A percentile compares a stretch with the other conserved stretches of the same genome.
Evolutionary conservation across 2,888 invertebrate species (phyloP).

Genomic region (Netelia inedita): DNA sequence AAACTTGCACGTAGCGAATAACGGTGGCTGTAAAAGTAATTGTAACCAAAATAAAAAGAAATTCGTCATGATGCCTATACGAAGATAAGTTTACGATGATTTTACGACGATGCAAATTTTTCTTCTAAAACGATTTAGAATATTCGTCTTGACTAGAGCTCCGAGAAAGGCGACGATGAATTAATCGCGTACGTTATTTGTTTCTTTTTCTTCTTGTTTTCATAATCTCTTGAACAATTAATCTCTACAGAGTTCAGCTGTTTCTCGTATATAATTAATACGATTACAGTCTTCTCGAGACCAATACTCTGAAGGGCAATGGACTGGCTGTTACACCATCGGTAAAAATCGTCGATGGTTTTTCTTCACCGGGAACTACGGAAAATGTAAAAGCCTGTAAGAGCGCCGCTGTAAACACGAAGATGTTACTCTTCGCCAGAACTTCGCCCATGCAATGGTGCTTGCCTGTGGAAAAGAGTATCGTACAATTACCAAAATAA

Average conservation of each 20-base stretch:
- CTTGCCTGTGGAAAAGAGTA: slow-evolving; percentile 84
- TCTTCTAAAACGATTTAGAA: slow-evolving; percentile 30
- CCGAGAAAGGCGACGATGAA: slow-evolving; percentile 24
- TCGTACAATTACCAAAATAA: not conserved
- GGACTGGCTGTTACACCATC: slow-evolving; percentile 93
- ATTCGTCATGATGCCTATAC: slow-evolving; percentile 8
- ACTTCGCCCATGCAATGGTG: slow-evolving; percentile 94
- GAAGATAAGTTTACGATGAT: slow-evolving; percentile 7
- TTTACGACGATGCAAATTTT: not conserved
- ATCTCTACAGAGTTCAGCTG: slow-evolving; percentile 12
- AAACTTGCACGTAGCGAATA: not conserved
- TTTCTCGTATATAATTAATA: slow-evolving; percentile 24
- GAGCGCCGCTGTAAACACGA: slow-evolving; percentile 90
- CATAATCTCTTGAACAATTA: not conserved
- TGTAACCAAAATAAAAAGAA: slow-evolving; percentile 52
- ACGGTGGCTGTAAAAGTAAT: slow-evolving; percentile 49
- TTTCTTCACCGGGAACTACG: slow-evolving; percentile 88
- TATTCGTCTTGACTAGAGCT: slow-evolving; percentile 67
- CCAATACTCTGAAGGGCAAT: slow-evolving; percentile 89
- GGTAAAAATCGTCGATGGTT: slow-evolving; percentile 89
- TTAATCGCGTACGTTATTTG: slow-evolving; percentile 12
- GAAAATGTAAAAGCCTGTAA: slow-evolving; percentile 91
- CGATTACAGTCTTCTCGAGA: slow-evolving; percentile 86
- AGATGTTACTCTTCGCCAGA: slow-evolving; percentile 92
- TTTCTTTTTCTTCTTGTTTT: not conserved